Percentiles rank a stretch among this genome's conserved stretches.
These are phyloP conservation scores for Synergus gifuensis DNA, from an alignment of 2,888 invertebrate species.

Conservation along the genomic window DNA sequence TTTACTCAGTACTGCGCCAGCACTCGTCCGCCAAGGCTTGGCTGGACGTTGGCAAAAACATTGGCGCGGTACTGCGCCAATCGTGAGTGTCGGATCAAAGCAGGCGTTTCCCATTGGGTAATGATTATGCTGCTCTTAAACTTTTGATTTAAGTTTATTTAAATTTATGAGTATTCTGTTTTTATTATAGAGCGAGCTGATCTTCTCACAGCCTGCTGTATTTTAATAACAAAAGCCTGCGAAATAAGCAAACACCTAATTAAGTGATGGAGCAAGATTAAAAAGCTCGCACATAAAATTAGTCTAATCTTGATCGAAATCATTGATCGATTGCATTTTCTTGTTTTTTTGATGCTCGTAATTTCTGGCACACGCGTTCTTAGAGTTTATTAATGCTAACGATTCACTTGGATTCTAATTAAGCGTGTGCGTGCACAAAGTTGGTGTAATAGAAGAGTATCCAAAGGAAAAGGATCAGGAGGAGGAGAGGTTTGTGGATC, in stretches of 20 bases:
- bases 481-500: background rate
- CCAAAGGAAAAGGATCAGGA: background rate
- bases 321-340: constrained; percentile 19
- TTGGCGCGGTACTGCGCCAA: too few relatives aligned
- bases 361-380: constrained; percentile 16
- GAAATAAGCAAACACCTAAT: background rate
- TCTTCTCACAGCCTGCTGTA: background rate
- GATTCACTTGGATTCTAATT: constrained; percentile 48
- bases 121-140: background rate
- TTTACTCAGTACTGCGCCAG: too few relatives aligned
- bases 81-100: too few relatives aligned
- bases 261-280: background rate
- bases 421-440: constrained; percentile 30
- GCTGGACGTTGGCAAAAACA: too few relatives aligned
- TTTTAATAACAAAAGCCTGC: constrained; percentile 6
- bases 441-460: background rate
- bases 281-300: background rate
- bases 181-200: background rate
- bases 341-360: constrained; percentile 3
- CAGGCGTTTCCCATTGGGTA: too few relatives aligned
- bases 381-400: constrained; percentile 46
- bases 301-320: background rate
- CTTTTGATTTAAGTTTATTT: too few relatives aligned
- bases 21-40: too few relatives aligned
- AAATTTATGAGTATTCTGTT: too few relatives aligned